A percentile compares a stretch with the other conserved stretches of the same genome.
phyloP scores from a whole-genome alignment of 2,888 invertebrate genomes.

The Tricholauxania praeusta region DNA sequence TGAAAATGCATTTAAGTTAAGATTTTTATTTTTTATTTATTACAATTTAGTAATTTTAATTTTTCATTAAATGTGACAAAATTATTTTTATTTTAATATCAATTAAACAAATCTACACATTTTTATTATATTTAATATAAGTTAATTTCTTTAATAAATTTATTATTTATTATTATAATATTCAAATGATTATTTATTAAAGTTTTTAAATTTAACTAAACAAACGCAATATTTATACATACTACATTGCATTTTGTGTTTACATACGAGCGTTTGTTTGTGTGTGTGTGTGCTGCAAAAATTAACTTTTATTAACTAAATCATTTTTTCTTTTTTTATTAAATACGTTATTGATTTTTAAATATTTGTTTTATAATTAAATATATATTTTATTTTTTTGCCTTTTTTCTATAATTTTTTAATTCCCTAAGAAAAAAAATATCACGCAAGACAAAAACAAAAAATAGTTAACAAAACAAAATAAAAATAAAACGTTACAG shows the following conservation, averaged over 20 bases:
- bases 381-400: constrained; percentile 24
- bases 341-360: background rate
- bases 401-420: constrained; percentile 34
- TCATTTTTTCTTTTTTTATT: background rate
- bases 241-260: constrained; percentile 11
- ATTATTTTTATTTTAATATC: constrained; percentile 31
- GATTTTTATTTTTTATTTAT: constrained; percentile 32
- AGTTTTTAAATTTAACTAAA: constrained; percentile 34
- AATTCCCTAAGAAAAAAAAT: constrained; percentile 39
- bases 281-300: constrained; percentile 22
- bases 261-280: constrained; percentile 12
- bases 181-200: background rate
- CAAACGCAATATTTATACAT: constrained; percentile 21
- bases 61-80: constrained; percentile 44
- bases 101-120: constrained; percentile 46
- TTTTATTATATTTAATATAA: constrained; percentile 28
- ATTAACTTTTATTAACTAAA: constrained; percentile 37
- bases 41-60: constrained; percentile 39
- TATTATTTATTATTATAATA: no score
- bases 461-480: constrained; percentile 39
- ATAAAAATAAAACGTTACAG: constrained; percentile 38
- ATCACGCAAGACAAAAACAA: constrained; percentile 36
- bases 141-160: background rate
- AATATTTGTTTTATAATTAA: background rate
- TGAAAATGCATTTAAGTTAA: background rate